Percentiles rank a stretch among this genome's conserved stretches.
phyloP scores from a whole-genome alignment of 2,113 vertebrate genomes.

The Lanius collurio region DNA sequence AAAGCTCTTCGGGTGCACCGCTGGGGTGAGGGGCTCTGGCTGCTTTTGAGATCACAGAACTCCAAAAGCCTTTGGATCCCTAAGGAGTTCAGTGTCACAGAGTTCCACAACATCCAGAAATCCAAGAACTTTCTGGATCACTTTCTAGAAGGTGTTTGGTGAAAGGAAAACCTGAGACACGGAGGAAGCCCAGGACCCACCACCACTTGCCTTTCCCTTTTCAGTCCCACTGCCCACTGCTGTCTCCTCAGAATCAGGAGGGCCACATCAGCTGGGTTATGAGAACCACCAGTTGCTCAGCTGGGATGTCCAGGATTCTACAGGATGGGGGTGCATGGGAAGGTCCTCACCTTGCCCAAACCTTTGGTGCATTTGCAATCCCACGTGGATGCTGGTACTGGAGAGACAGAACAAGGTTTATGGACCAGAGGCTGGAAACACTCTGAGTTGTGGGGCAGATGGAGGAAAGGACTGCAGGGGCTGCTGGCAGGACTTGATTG shows the following conservation, averaged over 20 bases:
- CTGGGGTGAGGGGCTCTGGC: neutral
- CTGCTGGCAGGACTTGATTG: neutral
- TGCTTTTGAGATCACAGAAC: neutral
- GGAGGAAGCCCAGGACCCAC: neutral
- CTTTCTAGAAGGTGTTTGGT: neutral
- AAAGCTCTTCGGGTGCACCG: neutral
- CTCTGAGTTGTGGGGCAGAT: neutral
- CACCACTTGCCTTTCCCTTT: neutral
- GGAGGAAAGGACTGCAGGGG: neutral
- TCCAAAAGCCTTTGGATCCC: neutral
- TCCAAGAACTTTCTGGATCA: neutral
- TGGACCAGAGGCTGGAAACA: neutral
- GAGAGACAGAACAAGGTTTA: neutral
- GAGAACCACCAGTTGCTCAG: neutral
- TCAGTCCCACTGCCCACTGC: neutral
- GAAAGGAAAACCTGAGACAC: neutral
- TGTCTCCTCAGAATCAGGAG: neutral
- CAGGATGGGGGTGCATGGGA: neutral
- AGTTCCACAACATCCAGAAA: neutral
- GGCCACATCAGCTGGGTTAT: neutral
- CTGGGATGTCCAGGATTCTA: neutral
- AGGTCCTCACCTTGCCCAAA: neutral
- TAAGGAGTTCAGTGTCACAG: neutral
- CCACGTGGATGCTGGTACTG: fast-evolving
- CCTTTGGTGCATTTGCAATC: fast-evolving